Conservation (phyloP, 2,113 vertebrate genomes). For the Pseudonaja textilis region DNA sequence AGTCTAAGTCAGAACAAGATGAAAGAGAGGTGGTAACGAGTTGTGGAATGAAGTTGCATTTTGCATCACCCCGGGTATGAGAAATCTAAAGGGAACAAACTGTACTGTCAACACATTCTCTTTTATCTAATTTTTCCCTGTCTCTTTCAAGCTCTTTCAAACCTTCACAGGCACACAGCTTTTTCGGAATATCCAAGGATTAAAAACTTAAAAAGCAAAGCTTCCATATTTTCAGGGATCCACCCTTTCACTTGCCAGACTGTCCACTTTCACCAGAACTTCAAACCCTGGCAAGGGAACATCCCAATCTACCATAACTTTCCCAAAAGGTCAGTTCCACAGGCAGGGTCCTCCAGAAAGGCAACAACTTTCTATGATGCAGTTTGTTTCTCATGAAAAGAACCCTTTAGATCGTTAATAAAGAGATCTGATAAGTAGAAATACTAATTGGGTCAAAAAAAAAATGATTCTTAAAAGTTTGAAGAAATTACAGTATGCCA, state of each 20-base stretch:
- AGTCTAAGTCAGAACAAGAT: background rate
- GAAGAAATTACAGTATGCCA: background rate
- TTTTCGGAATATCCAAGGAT: background rate
- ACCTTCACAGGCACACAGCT: background rate
- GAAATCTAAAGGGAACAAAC: background rate
- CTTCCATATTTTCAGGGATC: background rate
- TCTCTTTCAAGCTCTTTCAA: background rate
- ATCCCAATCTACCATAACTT: background rate
- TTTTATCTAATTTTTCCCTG: background rate
- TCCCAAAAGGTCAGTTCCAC: background rate
- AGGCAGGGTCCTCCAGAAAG: background rate
- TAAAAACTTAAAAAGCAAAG: background rate
- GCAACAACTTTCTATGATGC: background rate
- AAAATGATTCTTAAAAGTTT: background rate
- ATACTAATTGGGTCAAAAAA: background rate
- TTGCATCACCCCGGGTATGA: background rate
- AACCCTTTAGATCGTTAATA: background rate
- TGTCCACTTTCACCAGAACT: background rate
- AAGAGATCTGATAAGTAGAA: background rate
- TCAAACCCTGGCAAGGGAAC: background rate
- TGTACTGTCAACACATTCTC: background rate
- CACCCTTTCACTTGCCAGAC: background rate
- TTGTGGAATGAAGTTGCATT: background rate
- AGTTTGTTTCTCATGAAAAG: background rate
- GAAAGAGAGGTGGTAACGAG: background rate